These are phyloP conservation scores for Myathropa florea DNA, from an alignment of 2,888 invertebrate genomes.

Conservation along the genomic window DNA sequence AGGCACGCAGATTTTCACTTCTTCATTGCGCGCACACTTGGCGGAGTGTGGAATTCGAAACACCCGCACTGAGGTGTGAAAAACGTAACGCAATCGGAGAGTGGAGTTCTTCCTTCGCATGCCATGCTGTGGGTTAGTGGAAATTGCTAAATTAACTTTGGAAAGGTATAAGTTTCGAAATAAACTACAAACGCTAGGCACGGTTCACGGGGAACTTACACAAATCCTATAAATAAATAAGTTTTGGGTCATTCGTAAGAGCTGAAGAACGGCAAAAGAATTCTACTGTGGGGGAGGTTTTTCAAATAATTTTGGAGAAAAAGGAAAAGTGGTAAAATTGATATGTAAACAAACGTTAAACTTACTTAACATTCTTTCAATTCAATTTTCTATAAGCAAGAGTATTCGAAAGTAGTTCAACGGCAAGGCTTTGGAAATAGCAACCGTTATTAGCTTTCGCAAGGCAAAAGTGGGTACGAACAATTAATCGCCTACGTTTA, in stretches of 20 bases:
- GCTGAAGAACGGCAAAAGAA: conserved; percentile 19
- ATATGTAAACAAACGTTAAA: no score
- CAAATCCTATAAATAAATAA: conserved; percentile 11
- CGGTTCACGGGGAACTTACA: conserved; percentile 17
- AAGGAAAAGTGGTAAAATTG: no score
- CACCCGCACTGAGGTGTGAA: conserved; percentile 67
- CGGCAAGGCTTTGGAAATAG: no score
- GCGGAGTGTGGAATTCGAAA: conserved; percentile 28
- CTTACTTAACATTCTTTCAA: no score
- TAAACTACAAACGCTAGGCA: conserved; percentile 27
- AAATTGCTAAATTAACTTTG: conserved; percentile 62
- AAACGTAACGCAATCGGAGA: conserved; percentile 17
- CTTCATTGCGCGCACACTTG: conserved; percentile 18
- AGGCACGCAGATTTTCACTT: conserved; percentile 45
- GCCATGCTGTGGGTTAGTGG: conserved; percentile 6
- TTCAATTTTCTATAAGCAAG: no score
- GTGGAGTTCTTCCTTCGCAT: neutral
- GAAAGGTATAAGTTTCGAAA: conserved; percentile 32
- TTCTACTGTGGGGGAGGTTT: neutral
- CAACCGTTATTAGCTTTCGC: no score
- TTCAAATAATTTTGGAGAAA: no score
- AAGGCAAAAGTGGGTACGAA: no score
- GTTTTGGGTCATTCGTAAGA: conserved; percentile 25
- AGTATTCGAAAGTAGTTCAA: no score
- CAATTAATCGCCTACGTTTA: no score